Evolutionary conservation across 2,797 vertebrate genomes (phyloP).

Genomic region (Enteromius paludinosus): DNA sequence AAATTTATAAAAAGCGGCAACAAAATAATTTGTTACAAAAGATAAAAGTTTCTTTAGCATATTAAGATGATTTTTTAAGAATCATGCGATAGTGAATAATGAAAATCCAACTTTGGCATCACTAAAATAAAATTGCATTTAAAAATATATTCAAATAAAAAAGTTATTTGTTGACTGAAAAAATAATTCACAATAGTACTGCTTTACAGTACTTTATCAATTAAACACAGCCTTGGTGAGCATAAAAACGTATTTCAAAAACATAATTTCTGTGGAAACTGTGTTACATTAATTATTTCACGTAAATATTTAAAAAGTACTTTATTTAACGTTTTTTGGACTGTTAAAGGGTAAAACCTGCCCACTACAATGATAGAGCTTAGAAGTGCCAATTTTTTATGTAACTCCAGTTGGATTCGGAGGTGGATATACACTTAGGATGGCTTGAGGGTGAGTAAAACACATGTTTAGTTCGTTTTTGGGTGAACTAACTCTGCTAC

Average conservation of each 20-base stretch:
- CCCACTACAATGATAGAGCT: too few species aligned
- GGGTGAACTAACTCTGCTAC: neutral
- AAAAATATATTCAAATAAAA: neutral
- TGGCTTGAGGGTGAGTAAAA: too few species aligned
- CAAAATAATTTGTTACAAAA: neutral
- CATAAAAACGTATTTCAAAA: neutral
- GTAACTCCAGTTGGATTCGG: too few species aligned
- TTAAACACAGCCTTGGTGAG: neutral
- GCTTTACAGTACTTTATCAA: neutral
- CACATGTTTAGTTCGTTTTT: too few species aligned
- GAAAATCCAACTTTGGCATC: neutral
- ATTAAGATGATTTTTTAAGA: neutral
- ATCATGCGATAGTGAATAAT: neutral
- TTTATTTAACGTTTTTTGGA: too few species aligned
- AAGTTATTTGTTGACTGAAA: neutral
- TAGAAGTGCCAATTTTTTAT: too few species aligned
- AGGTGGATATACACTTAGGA: too few species aligned
- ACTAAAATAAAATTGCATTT: neutral
- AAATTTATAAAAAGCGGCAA: neutral
- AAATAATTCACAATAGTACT: neutral
- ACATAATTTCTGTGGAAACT: neutral
- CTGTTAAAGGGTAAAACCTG: too few species aligned
- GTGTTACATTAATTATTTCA: neutral
- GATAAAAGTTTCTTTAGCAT: neutral
- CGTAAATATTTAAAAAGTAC: too few species aligned